Percentiles rank a stretch among this genome's conserved stretches.
These are phyloP conservation scores for Apostichopus parvimensis DNA, from an alignment of 35 echinoderm and acorn worm genomes.

Conservation along the genomic window DNA sequence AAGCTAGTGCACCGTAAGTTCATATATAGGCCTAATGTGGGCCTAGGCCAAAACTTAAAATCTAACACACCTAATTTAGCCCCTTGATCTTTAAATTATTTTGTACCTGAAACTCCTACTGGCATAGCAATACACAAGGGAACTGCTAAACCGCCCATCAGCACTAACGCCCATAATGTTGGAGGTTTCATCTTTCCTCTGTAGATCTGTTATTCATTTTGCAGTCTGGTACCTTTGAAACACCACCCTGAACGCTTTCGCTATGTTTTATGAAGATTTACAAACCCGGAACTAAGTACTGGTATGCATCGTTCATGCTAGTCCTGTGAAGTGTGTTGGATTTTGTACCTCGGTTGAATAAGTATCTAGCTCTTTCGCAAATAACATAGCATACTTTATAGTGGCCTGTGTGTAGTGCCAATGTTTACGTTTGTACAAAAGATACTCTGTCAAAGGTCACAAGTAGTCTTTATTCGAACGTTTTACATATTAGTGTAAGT, in stretches of 20 bases:
- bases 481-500: too few species aligned
- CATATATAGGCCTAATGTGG: too few species aligned
- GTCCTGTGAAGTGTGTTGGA: not conserved
- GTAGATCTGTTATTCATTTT: not conserved
- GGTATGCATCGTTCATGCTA: not conserved
- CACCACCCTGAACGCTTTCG: not conserved
- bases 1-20: too few species aligned
- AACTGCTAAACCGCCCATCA: not conserved
- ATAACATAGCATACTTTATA: not conserved
- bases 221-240: not conserved
- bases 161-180: slow-evolving; percentile 11
- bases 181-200: not conserved
- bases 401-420: not conserved
- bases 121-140: not conserved
- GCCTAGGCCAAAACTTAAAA: too few species aligned
- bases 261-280: not conserved
- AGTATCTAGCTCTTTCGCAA: not conserved
- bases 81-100: not conserved
- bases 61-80: not conserved
- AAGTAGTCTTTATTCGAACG: not conserved
- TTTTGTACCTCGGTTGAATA: not conserved
- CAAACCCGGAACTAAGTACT: not conserved
- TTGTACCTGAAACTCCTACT: not conserved
- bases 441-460: not conserved
- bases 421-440: slow-evolving; percentile 14